Evolutionary conservation across 2,888 invertebrate genomes (phyloP), one percentile per base, ranked within the genome.

Genomic region (Phyllotreta cruciferae): DNA sequence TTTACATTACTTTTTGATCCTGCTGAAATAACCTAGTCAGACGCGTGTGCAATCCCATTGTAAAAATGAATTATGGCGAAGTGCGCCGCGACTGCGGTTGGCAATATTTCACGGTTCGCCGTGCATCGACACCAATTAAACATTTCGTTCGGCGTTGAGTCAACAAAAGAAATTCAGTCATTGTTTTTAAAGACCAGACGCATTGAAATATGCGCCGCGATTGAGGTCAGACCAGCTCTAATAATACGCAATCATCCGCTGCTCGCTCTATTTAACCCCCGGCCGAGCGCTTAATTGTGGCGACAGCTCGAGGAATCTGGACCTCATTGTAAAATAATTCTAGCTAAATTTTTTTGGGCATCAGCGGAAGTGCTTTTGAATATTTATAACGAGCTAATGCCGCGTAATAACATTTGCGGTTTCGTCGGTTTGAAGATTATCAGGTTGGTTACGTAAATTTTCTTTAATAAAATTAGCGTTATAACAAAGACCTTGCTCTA

Each of bases 171-270:
- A 47, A 47, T 24, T 6, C 47, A 10, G 47, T 6, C 47, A 47
- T 47, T 47, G 47, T 47, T 47, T 24, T 47, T 24, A 24, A 47
- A 47, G 47, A 47, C 47, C 47, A 47, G 47, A 47, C 24, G 24
- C 24, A 24, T 24, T 47, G 14, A 47, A 47, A 47, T 47, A 24
- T 41, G 9, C 10, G 47, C 34, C 24, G 24, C 6, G 13, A 47
- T 34, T 47, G 47, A 24, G 47, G 47, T 47, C 47, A 47, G 47
- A 24, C 47, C 10, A 4, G 47, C 24, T 47, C 34, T 47, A 47
- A 24, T 10, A 47, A 47, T 47, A 13, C 9, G 47, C 24, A 47
- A 47, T 47, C 24, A 24, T 47, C 47, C 47, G 24, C 10, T 24
- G 10, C 47, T 9, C 34, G 47, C 47, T 47, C 47, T 47, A 47